These are phyloP conservation scores for Agonopterix alstromeriana DNA, from an alignment of 2,888 invertebrate genomes.

Conservation along the genomic window DNA sequence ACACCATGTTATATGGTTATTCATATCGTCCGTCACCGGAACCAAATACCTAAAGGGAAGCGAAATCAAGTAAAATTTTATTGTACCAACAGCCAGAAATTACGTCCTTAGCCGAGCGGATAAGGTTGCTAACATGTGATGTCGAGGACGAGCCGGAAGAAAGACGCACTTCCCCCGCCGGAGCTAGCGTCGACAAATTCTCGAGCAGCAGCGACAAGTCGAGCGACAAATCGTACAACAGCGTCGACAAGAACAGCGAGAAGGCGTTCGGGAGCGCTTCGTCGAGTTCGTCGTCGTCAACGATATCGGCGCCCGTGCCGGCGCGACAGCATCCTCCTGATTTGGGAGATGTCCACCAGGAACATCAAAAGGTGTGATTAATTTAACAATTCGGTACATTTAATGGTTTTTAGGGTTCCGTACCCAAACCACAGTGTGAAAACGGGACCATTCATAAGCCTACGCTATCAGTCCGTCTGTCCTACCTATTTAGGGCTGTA, in stretches of 20 bases:
- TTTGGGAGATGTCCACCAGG: slow-evolving; percentile 59
- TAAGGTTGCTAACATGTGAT: slow-evolving; percentile 90
- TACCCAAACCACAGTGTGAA: too few species aligned
- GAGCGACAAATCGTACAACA: slow-evolving; percentile 61
- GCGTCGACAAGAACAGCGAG: slow-evolving; percentile 76
- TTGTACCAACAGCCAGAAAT: slow-evolving; percentile 69
- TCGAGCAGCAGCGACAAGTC: slow-evolving; percentile 72
- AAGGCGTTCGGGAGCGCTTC: slow-evolving; percentile 75
- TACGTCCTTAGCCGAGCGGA: slow-evolving; percentile 89
- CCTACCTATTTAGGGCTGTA: too few species aligned
- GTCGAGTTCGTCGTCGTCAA: slow-evolving; percentile 64
- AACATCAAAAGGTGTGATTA: slow-evolving; percentile 47
- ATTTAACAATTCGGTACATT: too few species aligned
- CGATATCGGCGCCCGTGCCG: slow-evolving; percentile 46
- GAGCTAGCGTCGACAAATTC: slow-evolving; percentile 79
- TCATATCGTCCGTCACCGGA: too few species aligned
- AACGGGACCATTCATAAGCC: too few species aligned
- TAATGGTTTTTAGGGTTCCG: too few species aligned
- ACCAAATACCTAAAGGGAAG: too few species aligned
- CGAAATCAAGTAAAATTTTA: too few species aligned
- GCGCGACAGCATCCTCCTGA: slow-evolving; percentile 57
- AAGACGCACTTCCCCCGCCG: slow-evolving; percentile 80
- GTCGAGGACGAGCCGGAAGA: slow-evolving; percentile 82
- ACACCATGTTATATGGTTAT: too few species aligned
- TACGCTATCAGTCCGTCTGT: too few species aligned